phyloP scores from a whole-genome alignment of 2,797 vertebrate species.

The Eleutherodactylus coqui region DNA sequence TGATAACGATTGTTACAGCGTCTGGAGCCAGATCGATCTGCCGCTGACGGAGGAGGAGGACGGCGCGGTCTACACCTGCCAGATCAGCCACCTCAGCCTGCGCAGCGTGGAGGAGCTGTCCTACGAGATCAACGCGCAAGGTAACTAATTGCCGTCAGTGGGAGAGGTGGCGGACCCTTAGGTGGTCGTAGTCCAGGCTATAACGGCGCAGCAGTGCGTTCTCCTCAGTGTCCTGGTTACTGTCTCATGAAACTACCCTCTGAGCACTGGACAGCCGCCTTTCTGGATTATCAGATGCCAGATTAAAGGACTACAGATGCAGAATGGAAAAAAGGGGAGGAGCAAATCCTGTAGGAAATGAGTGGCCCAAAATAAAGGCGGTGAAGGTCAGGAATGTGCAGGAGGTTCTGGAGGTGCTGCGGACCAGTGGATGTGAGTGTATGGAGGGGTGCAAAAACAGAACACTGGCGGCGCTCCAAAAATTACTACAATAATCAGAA shows the following conservation, averaged over 20 bases:
- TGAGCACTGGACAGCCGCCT: not conserved
- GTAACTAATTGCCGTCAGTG: slow-evolving; percentile 47
- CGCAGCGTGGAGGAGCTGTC: slow-evolving; percentile 67
- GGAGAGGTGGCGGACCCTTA: not conserved
- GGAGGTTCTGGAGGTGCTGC: no score
- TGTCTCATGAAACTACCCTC: no score
- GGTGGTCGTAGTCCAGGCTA: not conserved
- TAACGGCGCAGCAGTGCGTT: no score
- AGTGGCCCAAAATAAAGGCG: no score
- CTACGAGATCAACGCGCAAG: slow-evolving; percentile 72
- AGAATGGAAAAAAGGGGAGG: no score
- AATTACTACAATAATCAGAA: no score
- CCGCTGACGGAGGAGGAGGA: slow-evolving; percentile 69
- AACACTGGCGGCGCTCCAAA: no score
- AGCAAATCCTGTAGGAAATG: no score
- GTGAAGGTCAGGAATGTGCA: no score
- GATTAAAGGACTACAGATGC: not conserved
- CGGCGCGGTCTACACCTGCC: slow-evolving; percentile 69
- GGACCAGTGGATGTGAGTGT: no score
- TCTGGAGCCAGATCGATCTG: slow-evolving; percentile 73
- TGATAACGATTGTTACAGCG: slow-evolving; percentile 66
- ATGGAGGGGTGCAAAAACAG: no score
- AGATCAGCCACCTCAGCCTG: slow-evolving; percentile 72
- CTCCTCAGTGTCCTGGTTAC: no score
- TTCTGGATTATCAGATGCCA: not conserved